Evolutionary conservation across 2,888 invertebrate species (phyloP).

Genomic region (Magallana nippona): DNA sequence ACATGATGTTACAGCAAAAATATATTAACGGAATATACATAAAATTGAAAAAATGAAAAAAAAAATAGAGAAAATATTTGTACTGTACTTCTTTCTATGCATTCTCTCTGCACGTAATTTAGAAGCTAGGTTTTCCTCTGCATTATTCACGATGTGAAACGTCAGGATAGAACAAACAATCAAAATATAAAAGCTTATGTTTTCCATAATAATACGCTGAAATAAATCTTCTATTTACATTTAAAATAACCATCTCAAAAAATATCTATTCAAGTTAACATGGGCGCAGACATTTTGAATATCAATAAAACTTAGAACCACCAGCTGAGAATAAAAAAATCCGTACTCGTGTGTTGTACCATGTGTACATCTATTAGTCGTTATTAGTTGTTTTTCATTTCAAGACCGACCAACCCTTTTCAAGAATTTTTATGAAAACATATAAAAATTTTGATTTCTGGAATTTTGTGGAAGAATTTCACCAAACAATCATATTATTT

Average conservation of each 20-base stretch:
- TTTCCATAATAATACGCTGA: background rate
- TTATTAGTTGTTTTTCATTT: too few relatives aligned
- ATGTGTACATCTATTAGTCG: too few relatives aligned
- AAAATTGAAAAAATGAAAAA: too few relatives aligned
- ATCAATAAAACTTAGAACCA: background rate
- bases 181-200: background rate
- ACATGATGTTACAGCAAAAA: too few relatives aligned
- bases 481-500: too few relatives aligned
- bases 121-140: constrained; percentile 54
- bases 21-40: too few relatives aligned
- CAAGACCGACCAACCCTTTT: too few relatives aligned
- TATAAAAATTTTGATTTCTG: too few relatives aligned
- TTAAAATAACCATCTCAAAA: constrained; percentile 18
- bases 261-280: constrained; percentile 10
- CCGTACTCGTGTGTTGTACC: background rate
- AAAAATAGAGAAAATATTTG: too few relatives aligned
- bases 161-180: background rate
- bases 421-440: too few relatives aligned
- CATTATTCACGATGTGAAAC: background rate
- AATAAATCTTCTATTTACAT: background rate
- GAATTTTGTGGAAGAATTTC: too few relatives aligned
- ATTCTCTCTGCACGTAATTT: constrained; percentile 53
- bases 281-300: constrained; percentile 52
- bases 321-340: background rate
- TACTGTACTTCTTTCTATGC: constrained; percentile 51